Conservation (phyloP, 1,140 invertebrate species). For the Capitella teleta region DNA sequence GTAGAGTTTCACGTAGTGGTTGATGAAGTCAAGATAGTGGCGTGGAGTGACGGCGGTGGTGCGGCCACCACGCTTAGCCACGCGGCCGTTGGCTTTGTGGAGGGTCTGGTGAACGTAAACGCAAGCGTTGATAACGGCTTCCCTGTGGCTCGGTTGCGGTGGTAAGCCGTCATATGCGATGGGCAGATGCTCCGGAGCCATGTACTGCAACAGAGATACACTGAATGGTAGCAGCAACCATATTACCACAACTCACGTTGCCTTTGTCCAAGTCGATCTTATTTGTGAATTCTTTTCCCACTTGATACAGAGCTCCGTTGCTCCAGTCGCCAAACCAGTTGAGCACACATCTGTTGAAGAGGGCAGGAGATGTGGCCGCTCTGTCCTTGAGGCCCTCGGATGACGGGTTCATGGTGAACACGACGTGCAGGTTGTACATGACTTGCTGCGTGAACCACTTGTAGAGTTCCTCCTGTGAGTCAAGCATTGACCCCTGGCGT, state of each 20-base stretch:
- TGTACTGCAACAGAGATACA: slow-evolving; percentile 58
- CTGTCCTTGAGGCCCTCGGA: slow-evolving; percentile 95
- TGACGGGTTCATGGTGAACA: slow-evolving; percentile 99
- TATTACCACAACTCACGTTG: slow-evolving; percentile 30
- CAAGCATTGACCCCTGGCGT: slow-evolving; percentile 93
- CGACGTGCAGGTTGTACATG: slow-evolving; percentile 97
- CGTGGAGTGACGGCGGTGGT: slow-evolving; percentile 95
- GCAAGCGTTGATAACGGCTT: slow-evolving; percentile 94
- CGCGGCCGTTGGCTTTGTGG: slow-evolving; percentile 78
- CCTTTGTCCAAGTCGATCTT: slow-evolving; percentile 49
- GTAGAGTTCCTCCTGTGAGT: slow-evolving; percentile 96
- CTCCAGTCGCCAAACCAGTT: slow-evolving; percentile 99
- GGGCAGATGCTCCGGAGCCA: slow-evolving; percentile 76
- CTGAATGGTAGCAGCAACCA: too few species aligned
- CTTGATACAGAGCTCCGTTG: slow-evolving; percentile 89
- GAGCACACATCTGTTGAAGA: slow-evolving; percentile 98
- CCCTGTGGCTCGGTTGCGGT: slow-evolving; percentile 65
- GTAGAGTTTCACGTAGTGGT: slow-evolving; percentile 95
- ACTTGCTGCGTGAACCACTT: slow-evolving; percentile 95
- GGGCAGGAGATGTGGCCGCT: slow-evolving; percentile 93
- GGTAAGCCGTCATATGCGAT: slow-evolving; percentile 66
- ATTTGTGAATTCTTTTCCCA: slow-evolving; percentile 51
- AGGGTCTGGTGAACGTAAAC: slow-evolving; percentile 97
- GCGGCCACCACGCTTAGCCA: slow-evolving; percentile 80
- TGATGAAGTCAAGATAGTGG: slow-evolving; percentile 99